phyloP scores from a whole-genome alignment of 2,113 vertebrate species.

The Hepsetus odoe region DNA sequence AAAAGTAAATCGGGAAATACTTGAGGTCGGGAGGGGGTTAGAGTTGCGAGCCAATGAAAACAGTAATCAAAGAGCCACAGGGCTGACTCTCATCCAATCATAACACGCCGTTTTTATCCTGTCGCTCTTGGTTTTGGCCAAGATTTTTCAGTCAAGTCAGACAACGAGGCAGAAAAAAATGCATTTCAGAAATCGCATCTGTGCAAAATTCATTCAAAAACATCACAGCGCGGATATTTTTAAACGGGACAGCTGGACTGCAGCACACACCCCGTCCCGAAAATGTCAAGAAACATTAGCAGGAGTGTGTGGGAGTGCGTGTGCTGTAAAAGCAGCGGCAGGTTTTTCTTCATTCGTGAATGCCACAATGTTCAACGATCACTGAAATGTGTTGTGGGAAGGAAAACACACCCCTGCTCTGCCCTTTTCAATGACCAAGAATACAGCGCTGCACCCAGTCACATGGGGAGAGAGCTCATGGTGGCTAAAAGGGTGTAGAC shows the following conservation, averaged over 20 bases:
- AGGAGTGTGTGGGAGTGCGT: background rate
- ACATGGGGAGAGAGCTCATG: slow-evolving; percentile 4
- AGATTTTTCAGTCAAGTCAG: background rate
- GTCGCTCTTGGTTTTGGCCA: background rate
- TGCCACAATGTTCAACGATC: slow-evolving; percentile 35
- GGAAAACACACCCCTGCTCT: slow-evolving; percentile 37
- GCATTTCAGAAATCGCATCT: background rate
- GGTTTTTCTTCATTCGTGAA: slow-evolving; percentile 64
- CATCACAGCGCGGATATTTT: background rate
- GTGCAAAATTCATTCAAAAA: background rate
- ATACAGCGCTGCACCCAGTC: slow-evolving; percentile 24
- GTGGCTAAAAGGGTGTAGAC: background rate
- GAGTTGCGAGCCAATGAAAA: background rate
- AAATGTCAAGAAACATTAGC: slow-evolving; percentile 21
- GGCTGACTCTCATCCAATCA: background rate
- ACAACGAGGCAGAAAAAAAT: background rate
- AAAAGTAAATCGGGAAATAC: background rate
- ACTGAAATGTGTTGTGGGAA: background rate
- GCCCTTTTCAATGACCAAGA: slow-evolving; percentile 1
- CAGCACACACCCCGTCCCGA: slow-evolving; percentile 12
- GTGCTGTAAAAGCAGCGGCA: slow-evolving; percentile 44
- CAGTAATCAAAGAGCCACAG: background rate
- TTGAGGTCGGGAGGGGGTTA: background rate
- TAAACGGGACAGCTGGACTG: background rate
- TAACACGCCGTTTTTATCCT: background rate